Evolutionary conservation across 2,113 vertebrate species (phyloP).

Genomic region (Hydrolagus affinis): DNA sequence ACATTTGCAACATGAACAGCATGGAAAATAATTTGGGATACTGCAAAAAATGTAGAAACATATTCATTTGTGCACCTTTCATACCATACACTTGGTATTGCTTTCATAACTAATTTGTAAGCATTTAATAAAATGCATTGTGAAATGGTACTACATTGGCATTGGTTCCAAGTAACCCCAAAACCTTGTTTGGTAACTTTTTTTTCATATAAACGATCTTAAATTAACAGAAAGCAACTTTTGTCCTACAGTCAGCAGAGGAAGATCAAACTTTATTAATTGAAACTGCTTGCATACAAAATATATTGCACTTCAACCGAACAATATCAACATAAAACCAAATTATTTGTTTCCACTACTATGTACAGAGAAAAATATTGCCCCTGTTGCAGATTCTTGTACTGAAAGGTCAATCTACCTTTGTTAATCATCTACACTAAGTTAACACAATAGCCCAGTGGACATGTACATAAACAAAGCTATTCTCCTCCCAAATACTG

Average conservation of each 20-base stretch:
- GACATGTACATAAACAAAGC: conserved; percentile 79
- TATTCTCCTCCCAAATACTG: conserved; percentile 64
- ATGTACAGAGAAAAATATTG: conserved; percentile 93
- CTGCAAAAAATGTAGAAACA: no score
- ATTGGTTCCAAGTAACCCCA: no score
- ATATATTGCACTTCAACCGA: conserved; percentile 99
- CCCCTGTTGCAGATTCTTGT: conserved; percentile 83
- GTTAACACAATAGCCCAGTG: conserved; percentile 73
- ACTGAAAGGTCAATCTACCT: conserved; percentile 88
- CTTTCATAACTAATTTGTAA: no score
- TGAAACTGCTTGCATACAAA: conserved; percentile 99
- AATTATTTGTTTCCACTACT: conserved; percentile 81
- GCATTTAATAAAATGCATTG: no score
- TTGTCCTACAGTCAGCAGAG: conserved; percentile 61
- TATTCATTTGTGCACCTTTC: no score
- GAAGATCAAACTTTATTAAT: conserved; percentile 95
- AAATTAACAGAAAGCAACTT: conserved; percentile 18
- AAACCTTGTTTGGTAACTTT: no score
- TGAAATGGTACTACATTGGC: no score
- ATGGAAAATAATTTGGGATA: no score
- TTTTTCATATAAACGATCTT: no score
- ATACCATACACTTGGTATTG: no score
- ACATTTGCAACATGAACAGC: no score
- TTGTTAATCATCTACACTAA: conserved; percentile 94
- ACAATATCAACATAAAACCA: conserved; percentile 97